Base-by-base conservation (phyloP, 1,140 invertebrate species). In the Drosophila busckii region DNA sequence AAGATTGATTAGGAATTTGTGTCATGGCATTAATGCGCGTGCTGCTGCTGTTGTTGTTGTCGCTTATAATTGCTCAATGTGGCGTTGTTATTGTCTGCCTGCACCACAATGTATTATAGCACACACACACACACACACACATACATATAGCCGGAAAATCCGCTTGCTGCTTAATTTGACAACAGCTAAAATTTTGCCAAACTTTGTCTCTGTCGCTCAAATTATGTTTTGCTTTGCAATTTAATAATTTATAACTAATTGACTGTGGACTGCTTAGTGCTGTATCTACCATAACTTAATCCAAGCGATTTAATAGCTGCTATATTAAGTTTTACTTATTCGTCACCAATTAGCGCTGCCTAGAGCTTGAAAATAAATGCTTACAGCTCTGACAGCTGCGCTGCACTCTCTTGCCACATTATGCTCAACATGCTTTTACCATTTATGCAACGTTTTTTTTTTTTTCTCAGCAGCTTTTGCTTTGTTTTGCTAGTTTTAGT, bases 1-100 rank as follows among this genome's bases (percentile, higher is more conserved):
- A 66, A 69, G 66, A 69, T 69, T 69, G 66, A 69, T 69, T 69
- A 69, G 62, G 56, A 67, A 67, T 70, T 70, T 58, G 63, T 70
- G 52, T 66, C 63, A 52, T 70, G 66, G 66, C 42, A 70, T 70
- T 70, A 70, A 46, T 66, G 46, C 62, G 44, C 44, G 25, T 66
- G 56, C 48, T 69, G 32, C 53, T 59, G 20, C 31, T 46, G 8
- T n/a, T 31, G 26, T 26, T 19, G 44, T 59, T 50, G 54, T 46
- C 40, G 45, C 40, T 45, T 58, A 61, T 69, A 66, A 66, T 69
- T 69, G 66, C 56, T 66, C 63, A 66, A 66, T 52, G 62, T 55
- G 44, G 66, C 64, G 61, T 46, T 52, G 19, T 67, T 54, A 38
- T 63, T 62, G 58, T 54, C 26, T 37, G 37, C 34, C 28, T 48